Percentiles rank a stretch among this genome's conserved stretches.
phyloP scores from a whole-genome alignment of 2,888 invertebrate species.

The Xanthia togata region DNA sequence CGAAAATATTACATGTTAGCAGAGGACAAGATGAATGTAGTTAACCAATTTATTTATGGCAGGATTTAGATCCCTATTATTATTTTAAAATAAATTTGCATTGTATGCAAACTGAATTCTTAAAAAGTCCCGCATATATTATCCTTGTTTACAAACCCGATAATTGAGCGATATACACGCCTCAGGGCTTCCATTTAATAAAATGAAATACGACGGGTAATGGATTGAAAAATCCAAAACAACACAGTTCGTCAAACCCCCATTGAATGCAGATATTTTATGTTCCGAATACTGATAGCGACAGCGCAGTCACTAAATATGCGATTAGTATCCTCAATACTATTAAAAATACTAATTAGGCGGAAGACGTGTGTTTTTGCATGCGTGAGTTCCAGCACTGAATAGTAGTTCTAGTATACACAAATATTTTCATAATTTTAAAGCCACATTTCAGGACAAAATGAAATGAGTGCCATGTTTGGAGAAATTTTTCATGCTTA shows the following conservation, averaged over 20 bases:
- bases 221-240: slow-evolving; percentile 48
- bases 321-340: slow-evolving; percentile 32
- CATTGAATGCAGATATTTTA: slow-evolving; percentile 50
- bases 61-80: neutral
- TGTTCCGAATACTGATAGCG: slow-evolving; percentile 58
- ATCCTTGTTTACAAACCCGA: slow-evolving; percentile 38
- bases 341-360: slow-evolving; percentile 56
- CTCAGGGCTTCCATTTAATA: slow-evolving; percentile 1
- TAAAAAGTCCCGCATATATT: slow-evolving; percentile 21
- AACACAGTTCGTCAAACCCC: slow-evolving; percentile 52
- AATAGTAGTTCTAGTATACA: slow-evolving; percentile 2
- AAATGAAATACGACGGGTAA: slow-evolving; percentile 27
- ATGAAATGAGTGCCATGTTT: slow-evolving; percentile 18
- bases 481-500: slow-evolving; percentile 35
- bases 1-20: neutral
- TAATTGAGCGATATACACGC: slow-evolving; percentile 43
- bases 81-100: slow-evolving; percentile 26
- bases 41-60: neutral
- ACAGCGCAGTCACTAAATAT: slow-evolving; percentile 39
- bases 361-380: slow-evolving; percentile 29
- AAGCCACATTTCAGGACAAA: slow-evolving; percentile 9
- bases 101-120: slow-evolving; percentile 23
- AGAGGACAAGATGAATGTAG: neutral
- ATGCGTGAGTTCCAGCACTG: slow-evolving; percentile 7
- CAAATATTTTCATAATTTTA: slow-evolving; percentile 19